Evolutionary conservation across 2,797 vertebrate species (phyloP).

Genomic region (Corythornis leucogaster): DNA sequence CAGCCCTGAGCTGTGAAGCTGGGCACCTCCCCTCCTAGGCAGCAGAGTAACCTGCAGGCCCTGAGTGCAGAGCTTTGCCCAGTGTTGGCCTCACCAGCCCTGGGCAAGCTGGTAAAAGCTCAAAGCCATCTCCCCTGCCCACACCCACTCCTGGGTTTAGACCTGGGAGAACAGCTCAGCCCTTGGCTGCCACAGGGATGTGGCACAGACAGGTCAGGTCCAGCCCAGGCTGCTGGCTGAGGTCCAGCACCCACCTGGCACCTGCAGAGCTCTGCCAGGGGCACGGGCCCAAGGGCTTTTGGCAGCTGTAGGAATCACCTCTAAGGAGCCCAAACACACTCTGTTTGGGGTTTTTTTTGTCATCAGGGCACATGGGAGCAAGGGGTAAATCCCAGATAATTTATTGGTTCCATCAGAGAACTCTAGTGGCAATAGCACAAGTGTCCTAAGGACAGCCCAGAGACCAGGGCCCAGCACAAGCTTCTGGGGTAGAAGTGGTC

Average conservation of each 20-base stretch:
- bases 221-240: neutral
- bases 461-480: neutral
- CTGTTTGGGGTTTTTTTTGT: neutral
- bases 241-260: neutral
- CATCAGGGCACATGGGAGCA: neutral
- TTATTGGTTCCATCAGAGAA: conserved; percentile 62
- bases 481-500: neutral
- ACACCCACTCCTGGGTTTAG: neutral
- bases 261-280: neutral
- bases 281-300: neutral
- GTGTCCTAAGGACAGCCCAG: neutral
- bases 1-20: neutral
- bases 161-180: neutral
- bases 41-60: neutral
- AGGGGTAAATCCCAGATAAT: conserved; percentile 45
- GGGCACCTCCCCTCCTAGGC: neutral
- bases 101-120: neutral
- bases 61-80: neutral
- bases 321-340: neutral
- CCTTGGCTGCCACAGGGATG: neutral
- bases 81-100: no score
- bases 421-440: conserved; percentile 12
- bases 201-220: neutral
- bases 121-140: neutral
- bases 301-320: neutral